Evolutionary conservation across 37 sponge, comb jelly and placozoan species (phyloP), one percentile per base, ranked within the genome.

Genomic region (Axinella damicornis): DNA sequence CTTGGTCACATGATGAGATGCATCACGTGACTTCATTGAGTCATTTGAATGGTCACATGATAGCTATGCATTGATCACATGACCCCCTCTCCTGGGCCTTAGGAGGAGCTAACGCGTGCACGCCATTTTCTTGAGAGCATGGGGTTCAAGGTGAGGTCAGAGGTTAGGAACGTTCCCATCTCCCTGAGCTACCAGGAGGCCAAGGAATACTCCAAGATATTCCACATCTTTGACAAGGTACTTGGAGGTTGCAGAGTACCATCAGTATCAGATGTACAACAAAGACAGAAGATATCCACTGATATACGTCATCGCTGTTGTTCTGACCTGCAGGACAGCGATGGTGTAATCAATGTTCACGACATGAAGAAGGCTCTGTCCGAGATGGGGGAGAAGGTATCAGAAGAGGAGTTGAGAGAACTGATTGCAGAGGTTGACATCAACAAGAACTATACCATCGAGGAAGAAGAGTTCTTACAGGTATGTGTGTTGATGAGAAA

Each of bases 401-500:
- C 60, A n/a, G 98, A 97, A 35, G 69, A 69, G 22, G 82, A 97
- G 66, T 79, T 97, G 77, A 93, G 93, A 21, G 95, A 90, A 2
- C 89, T 97, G 18, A 97, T 97, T 58, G 87, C 97, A 35, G 96
- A 99, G 73, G 99, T 97, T 54, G 99, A 99, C 69, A 89, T 93
- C 32, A 97, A 99, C 75, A 85, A 91, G 88, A 99, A 99, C 78
- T 85, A 89, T 30, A 95, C 95, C 52, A 95, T 99, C 52, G 99
- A 99, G 37, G 83, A 95, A 36, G 99, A 99, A 11, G 99, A 99
- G 90, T 99, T 99, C 69, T 83, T 97, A 13, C 90, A 94, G 90
- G 93, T 98, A 76, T 62, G 53, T 46, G 9, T 37, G 62, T n/a
- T n/a, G n/a, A n/a, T n/a, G n/a, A n/a, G n/a, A n/a, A n/a, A n/a